Base-by-base conservation (phyloP, 2,113 vertebrate genomes). In the Fulica atra region DNA sequence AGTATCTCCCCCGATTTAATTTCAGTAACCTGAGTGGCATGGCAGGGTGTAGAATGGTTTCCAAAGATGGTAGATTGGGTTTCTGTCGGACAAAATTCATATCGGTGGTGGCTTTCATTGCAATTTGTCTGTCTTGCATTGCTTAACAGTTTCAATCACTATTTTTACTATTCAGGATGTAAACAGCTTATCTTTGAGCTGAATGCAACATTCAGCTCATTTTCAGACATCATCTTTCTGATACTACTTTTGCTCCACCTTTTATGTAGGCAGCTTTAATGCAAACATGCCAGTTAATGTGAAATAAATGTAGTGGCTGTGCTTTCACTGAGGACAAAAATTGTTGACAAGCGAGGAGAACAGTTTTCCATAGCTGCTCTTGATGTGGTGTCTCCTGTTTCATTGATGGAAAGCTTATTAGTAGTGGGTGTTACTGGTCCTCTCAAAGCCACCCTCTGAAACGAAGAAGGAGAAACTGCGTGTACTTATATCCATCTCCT, bases 11-110 rank as follows among this genome's bases (percentile, higher is more conserved):
- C 60, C 81, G 76, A 38, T 93, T 89, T 92, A 48, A 90, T 96
- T 96, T 97, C 93, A 96, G 95, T 95, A 88, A 95, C 50, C 48
- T 48, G 91, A 95, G 83, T 68, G 51, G 44, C 40, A 71, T 40
- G 38, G 33, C 53, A 71, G 28, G 48, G 65, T 88, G 60, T 88
- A 80, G 88, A 94, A 90, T 95, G 81, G 83, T 95, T 94, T 92
- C 72, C 65, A 86, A 88, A 93, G 92, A 31, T 11, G 74, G 82
- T 71, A 93, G 91, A 64, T 64, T 86, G 65, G 77, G 51, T 86
- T 94, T 87, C 94, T 92, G 48, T 82, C 72, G 81, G 74, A 74
- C 18, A 92, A 77, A 81, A 95, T 86, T 93, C 76, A 57, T 90
- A 86, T 64, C 44, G 40, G 13, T 83, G 26, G 19, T 88, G 38